Conservation (phyloP, 1,140 invertebrate genomes). For the Ericerus pela region DNA sequence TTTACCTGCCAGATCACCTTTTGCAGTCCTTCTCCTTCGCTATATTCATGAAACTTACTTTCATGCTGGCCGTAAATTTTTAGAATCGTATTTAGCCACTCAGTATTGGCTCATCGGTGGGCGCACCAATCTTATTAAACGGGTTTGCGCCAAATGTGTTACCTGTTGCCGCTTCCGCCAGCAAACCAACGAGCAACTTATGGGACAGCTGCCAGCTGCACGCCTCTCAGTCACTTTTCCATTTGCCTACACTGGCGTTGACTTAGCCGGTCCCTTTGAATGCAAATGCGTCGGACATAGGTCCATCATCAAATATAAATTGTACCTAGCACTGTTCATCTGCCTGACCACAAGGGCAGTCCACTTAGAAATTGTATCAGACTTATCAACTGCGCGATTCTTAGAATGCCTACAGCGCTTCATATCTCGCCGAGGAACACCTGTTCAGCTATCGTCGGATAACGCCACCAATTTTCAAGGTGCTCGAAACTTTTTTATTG, state of each 20-base stretch:
- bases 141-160: constrained; percentile 22
- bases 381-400: constrained; percentile 30
- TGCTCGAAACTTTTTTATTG: background rate
- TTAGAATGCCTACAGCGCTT: constrained; percentile 30
- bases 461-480: constrained; percentile 23
- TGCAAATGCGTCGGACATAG: too few relatives aligned
- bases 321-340: constrained; percentile 32
- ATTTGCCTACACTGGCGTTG: constrained; percentile 29
- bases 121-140: constrained; percentile 20
- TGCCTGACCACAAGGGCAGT: constrained; percentile 32
- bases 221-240: constrained; percentile 22
- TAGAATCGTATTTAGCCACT: constrained; percentile 20
- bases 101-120: constrained; percentile 26
- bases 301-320: constrained; percentile 26
- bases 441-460: constrained; percentile 26
- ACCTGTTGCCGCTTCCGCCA: constrained; percentile 21
- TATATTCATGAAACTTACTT: constrained; percentile 24
- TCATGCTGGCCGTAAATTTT: constrained; percentile 23
- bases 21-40: constrained; percentile 28
- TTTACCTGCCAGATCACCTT: constrained; percentile 15
- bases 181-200: constrained; percentile 19
- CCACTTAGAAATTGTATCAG: constrained; percentile 31
- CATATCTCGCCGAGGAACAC: constrained; percentile 27
- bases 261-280: constrained; percentile 31
- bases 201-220: constrained; percentile 27